Evolutionary conservation across 37 sponge, comb jelly and placozoan genomes (phyloP).

Genomic region (Bolinopsis microptera): DNA sequence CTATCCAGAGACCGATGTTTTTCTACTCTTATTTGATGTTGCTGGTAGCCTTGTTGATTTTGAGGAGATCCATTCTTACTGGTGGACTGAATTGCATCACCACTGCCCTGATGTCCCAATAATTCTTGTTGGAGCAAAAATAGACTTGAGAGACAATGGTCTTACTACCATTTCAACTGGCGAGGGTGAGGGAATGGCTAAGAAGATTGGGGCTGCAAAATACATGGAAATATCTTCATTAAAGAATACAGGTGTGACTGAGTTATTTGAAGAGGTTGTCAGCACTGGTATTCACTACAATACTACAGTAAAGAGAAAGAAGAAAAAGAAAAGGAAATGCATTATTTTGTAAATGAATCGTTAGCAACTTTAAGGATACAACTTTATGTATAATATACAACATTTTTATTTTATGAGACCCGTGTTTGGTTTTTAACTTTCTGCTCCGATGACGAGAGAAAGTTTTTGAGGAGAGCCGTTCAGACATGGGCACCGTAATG

Average conservation of each 20-base stretch:
- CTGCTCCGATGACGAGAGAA: no score
- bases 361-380: no score
- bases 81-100: constrained; percentile 15
- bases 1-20: constrained; percentile 21
- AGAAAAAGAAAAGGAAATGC: neutral
- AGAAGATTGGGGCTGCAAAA: neutral
- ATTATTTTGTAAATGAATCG: neutral
- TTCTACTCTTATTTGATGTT: neutral
- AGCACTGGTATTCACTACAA: neutral
- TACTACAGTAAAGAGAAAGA: neutral
- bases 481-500: no score
- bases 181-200: neutral
- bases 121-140: constrained; percentile 1
- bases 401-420: no score
- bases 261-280: neutral
- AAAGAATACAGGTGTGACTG: neutral
- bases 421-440: no score
- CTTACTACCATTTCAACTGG: neutral
- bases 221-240: constrained; percentile 1
- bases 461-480: no score
- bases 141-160: neutral
- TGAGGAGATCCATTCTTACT: neutral
- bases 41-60: neutral
- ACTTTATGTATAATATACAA: no score
- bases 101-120: neutral